Conservation (phyloP, 2,888 invertebrate species). For the Lithophane leautieri region DNA sequence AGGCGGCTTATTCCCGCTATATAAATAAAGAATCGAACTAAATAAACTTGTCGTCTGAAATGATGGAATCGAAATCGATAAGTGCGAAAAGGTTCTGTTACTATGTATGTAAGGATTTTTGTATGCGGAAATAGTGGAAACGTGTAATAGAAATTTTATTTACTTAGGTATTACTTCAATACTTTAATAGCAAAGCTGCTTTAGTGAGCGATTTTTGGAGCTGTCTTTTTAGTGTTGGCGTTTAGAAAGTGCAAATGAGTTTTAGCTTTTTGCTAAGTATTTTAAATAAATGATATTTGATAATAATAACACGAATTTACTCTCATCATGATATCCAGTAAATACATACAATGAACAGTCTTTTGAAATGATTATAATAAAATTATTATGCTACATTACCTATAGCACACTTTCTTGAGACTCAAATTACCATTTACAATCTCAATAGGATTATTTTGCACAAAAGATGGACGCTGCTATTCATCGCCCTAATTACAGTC, state of each 20-base stretch:
- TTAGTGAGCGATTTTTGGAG: not conserved
- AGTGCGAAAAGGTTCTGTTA: not conserved
- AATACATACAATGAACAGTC: not conserved
- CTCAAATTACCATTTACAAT: slow-evolving; percentile 23
- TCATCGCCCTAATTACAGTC: slow-evolving; percentile 30
- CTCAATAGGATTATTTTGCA: slow-evolving; percentile 20
- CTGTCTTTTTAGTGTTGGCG: not conserved
- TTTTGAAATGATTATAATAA: not conserved
- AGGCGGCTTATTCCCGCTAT: slow-evolving; percentile 11
- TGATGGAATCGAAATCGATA: slow-evolving; percentile 49
- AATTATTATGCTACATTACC: slow-evolving; percentile 6
- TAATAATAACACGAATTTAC: not conserved
- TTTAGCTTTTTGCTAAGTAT: not conserved
- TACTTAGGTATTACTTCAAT: not conserved
- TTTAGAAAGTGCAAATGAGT: not conserved
- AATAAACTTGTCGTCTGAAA: slow-evolving; percentile 36
- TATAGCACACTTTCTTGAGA: slow-evolving; percentile 22
- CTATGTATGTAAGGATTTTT: slow-evolving; percentile 3
- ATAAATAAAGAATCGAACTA: slow-evolving; percentile 31
- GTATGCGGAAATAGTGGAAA: not conserved
- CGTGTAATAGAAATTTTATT: slow-evolving; percentile 25
- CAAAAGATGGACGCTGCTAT: slow-evolving; percentile 17
- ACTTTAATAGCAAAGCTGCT: not conserved
- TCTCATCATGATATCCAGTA: not conserved
- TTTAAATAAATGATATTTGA: not conserved